Percentiles rank a stretch among this genome's conserved stretches.
phyloP scores from a whole-genome alignment of 2,888 invertebrate species.

The Bombylius discolor region DNA sequence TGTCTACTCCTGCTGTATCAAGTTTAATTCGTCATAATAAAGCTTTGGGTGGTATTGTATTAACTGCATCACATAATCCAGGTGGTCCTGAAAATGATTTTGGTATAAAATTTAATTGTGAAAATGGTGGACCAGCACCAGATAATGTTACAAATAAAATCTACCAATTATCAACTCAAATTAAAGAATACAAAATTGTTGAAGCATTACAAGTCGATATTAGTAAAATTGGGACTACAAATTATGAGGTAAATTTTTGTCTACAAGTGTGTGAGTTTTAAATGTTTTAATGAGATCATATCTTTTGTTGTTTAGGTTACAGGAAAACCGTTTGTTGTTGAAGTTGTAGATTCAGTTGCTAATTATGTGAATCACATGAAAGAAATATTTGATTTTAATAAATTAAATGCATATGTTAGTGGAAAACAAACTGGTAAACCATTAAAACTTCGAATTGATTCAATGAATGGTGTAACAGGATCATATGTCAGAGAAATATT shows the following conservation, averaged over 20 bases:
- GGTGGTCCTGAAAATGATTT: slow-evolving; percentile 96
- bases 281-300: not conserved
- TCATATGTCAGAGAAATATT: slow-evolving; percentile 87
- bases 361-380: slow-evolving; percentile 88
- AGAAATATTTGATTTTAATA: slow-evolving; percentile 87
- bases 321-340: slow-evolving; percentile 60
- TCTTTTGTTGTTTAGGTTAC: slow-evolving; percentile 43
- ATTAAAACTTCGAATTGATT: slow-evolving; percentile 79
- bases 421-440: slow-evolving; percentile 52
- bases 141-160: slow-evolving; percentile 81
- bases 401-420: slow-evolving; percentile 58
- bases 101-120: slow-evolving; percentile 96
- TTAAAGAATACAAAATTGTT: slow-evolving; percentile 68
- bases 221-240: slow-evolving; percentile 52
- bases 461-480: slow-evolving; percentile 96
- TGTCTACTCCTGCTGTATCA: slow-evolving; percentile 97
- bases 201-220: slow-evolving; percentile 66
- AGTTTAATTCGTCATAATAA: slow-evolving; percentile 80
- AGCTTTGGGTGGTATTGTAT: slow-evolving; percentile 81
- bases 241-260: slow-evolving; percentile 37
- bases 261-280: too few relatives aligned
- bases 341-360: slow-evolving; percentile 80
- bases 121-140: slow-evolving; percentile 96
- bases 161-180: slow-evolving; percentile 62
- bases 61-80: slow-evolving; percentile 98